Evolutionary conservation across 1,140 invertebrate species (phyloP).

Genomic region (Megalopta genalis): DNA sequence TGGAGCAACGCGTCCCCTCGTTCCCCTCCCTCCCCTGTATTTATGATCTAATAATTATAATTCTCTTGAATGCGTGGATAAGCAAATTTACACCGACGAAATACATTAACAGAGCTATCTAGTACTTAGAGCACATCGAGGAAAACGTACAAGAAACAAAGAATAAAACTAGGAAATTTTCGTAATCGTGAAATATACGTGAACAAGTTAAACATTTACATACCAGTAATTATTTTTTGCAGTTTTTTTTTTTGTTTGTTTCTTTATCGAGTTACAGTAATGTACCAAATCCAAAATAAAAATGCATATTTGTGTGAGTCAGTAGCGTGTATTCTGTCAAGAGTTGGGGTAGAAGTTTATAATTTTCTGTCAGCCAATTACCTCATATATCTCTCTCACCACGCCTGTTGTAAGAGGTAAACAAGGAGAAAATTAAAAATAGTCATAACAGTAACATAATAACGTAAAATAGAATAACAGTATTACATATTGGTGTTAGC

Average conservation of each 20-base stretch:
- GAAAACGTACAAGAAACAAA: constrained; percentile 38
- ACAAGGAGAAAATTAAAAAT: constrained; percentile 71
- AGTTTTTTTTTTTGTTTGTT: no score
- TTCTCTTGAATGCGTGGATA: constrained; percentile 21
- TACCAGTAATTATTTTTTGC: constrained; percentile 26
- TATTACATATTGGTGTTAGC: constrained; percentile 84
- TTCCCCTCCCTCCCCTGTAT: constrained; percentile 1
- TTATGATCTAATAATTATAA: constrained; percentile 29
- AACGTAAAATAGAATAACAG: constrained; percentile 68
- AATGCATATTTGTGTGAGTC: constrained; percentile 70
- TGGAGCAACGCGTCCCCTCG: constrained; percentile 4
- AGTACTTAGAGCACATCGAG: constrained; percentile 58
- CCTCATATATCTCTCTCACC: constrained; percentile 71
- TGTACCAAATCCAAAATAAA: constrained; percentile 64
- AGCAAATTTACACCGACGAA: constrained; percentile 56
- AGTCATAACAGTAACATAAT: constrained; percentile 48
- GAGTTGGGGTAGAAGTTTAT: constrained; percentile 63
- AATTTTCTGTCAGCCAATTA: constrained; percentile 71
- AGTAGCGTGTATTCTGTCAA: constrained; percentile 72
- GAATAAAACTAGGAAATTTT: constrained; percentile 42
- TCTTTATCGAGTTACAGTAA: constrained; percentile 37
- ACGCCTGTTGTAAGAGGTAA: constrained; percentile 69
- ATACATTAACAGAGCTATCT: constrained; percentile 54
- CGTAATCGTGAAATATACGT: constrained; percentile 26
- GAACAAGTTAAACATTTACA: constrained; percentile 43